Evolutionary conservation across 2,888 invertebrate genomes (phyloP).

Genomic region (Girardia tigrina): DNA sequence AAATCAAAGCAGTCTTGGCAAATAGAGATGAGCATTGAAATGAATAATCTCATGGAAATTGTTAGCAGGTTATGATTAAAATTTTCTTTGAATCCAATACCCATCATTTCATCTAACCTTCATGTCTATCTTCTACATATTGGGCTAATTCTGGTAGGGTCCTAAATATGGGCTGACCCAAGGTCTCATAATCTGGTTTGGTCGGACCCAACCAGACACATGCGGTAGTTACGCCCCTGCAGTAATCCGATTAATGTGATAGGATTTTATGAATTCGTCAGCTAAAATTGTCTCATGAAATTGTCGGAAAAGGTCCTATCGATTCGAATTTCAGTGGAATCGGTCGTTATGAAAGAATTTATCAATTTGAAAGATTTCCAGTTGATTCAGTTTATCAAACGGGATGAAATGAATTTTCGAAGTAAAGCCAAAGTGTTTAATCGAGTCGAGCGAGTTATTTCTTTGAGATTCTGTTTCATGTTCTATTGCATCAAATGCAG

Average conservation of each 20-base stretch:
- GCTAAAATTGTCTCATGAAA: constrained; percentile 72
- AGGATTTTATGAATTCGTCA: constrained; percentile 79
- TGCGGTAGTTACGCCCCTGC: no score
- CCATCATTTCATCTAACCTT: no score
- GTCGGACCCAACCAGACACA: no score
- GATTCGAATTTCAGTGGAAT: constrained; percentile 53
- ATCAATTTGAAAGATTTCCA: constrained; percentile 67
- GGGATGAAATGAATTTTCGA: constrained; percentile 76
- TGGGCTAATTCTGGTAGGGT: no score
- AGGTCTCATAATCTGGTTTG: no score
- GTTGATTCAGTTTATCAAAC: constrained; percentile 66
- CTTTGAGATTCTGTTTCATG: constrained; percentile 72
- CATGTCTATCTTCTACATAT: no score
- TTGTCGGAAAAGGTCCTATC: constrained; percentile 55
- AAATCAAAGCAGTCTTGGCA: no score
- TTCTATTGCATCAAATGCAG: constrained; percentile 76
- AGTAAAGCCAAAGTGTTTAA: constrained; percentile 67
- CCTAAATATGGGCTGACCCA: no score
- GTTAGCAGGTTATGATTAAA: no score
- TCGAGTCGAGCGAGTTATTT: constrained; percentile 74
- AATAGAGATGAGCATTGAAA: no score
- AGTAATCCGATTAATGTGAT: constrained; percentile 83
- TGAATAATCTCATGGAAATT: no score
- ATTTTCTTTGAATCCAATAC: no score
- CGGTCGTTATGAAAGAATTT: constrained; percentile 79